Evolutionary conservation across 2,888 invertebrate genomes (phyloP).

Genomic region (Lasiommata megera): DNA sequence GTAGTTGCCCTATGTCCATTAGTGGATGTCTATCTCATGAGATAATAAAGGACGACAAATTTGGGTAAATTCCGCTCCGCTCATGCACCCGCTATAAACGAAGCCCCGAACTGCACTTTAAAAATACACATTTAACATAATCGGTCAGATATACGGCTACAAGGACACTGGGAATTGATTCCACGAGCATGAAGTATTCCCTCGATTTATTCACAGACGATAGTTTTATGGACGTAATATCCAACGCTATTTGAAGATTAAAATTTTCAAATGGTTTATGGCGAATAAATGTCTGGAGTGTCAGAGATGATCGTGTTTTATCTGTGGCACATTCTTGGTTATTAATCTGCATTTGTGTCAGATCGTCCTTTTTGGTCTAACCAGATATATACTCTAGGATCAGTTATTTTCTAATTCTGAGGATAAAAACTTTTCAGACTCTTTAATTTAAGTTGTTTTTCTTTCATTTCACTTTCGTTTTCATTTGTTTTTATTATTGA

Average conservation of each 20-base stretch:
- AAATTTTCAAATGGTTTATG: slow-evolving; percentile 24
- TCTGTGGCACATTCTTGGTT: slow-evolving; percentile 7
- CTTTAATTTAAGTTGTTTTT: too few species aligned
- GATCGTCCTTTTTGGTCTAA: background rate
- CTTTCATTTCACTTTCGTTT: too few species aligned
- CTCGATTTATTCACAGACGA: slow-evolving; percentile 21
- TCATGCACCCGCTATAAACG: background rate
- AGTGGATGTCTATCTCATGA: too few species aligned
- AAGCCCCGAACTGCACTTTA: background rate
- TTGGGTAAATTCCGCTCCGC: background rate
- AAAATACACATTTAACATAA: slow-evolving; percentile 1
- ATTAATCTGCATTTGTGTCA: slow-evolving; percentile 1
- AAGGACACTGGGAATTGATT: slow-evolving; percentile 18
- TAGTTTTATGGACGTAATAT: slow-evolving; percentile 31
- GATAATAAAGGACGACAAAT: too few species aligned
- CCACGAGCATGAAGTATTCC: slow-evolving; percentile 17
- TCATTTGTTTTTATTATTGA: too few species aligned
- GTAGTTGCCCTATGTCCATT: too few species aligned
- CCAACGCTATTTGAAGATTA: slow-evolving; percentile 23
- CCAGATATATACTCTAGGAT: background rate
- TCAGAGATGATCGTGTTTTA: slow-evolving; percentile 12
- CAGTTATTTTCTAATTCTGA: too few species aligned
- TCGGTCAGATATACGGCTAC: slow-evolving; percentile 3
- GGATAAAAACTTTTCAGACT: too few species aligned
- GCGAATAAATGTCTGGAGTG: slow-evolving; percentile 15